These are phyloP conservation scores for Phthorimaea operculella DNA, from an alignment of 1,140 invertebrate species.

Conservation along the genomic window DNA sequence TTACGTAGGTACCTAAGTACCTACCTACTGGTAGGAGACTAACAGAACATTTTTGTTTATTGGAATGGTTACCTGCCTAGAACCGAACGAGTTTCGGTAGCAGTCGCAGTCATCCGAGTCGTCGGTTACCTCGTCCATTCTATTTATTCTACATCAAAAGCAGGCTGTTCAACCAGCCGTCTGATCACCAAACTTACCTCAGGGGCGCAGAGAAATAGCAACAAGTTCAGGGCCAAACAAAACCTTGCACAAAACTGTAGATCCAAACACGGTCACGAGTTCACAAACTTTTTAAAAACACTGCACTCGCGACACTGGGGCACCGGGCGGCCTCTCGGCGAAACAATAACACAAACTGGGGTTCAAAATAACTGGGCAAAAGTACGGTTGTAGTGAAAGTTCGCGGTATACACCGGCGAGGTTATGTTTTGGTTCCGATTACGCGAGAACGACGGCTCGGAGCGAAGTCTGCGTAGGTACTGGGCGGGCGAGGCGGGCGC, in stretches of 20 bases:
- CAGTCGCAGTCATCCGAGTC: too few relatives aligned
- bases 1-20: too few relatives aligned
- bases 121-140: too few relatives aligned
- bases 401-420: constrained; percentile 30
- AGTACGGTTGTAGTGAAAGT: constrained; percentile 23
- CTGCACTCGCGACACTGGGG: constrained; percentile 22
- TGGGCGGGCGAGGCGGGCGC: constrained; percentile 33
- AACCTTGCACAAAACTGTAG: constrained; percentile 29
- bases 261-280: constrained; percentile 30
- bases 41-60: too few relatives aligned
- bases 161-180: too few relatives aligned
- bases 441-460: constrained; percentile 27
- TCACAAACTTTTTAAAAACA: constrained; percentile 53
- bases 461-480: constrained; percentile 41
- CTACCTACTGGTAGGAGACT: too few relatives aligned
- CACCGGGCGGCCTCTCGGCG: not conserved
- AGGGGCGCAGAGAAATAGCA: constrained; percentile 26
- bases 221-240: constrained; percentile 43
- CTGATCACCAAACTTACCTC: constrained; percentile 34
- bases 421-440: constrained; percentile 44
- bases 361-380: not conserved
- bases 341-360: not conserved
- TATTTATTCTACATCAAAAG: too few relatives aligned
- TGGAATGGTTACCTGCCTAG: too few relatives aligned
- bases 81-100: too few relatives aligned